Base-by-base conservation (phyloP, 2,888 invertebrate species). In the Leptopilina drosophilae region DNA sequence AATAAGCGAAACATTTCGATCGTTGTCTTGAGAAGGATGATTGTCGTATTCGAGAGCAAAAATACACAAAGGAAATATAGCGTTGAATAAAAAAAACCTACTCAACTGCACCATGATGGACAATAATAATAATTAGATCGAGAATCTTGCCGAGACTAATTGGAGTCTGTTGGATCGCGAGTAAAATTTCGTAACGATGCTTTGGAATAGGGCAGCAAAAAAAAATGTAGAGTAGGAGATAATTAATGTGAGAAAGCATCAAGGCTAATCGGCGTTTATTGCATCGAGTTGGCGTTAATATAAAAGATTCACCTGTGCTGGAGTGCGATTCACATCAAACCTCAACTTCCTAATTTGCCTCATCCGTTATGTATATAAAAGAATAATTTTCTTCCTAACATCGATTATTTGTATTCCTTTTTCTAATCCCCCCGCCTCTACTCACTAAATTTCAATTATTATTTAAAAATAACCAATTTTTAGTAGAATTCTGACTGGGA, bases 191-290 rank as follows among this genome's bases (percentile, higher is more conserved):
- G 82, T 81, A 87, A 87, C 81, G 26, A 11, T 64, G 73, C 69
- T 78, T 59, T 56, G 66, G 33, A 26, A 14, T 20, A 73, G 73
- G 26, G 6, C 53, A 4, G 26, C 73, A 56, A 73, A 73, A 73
- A 53, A 69, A 49, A 53, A 53, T 33, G 53, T 69, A 33, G 49
- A 33, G 49, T 20, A 76, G 82, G 64, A 77, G 66, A 33, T 82
- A 84, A 87, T 82, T 88, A 86, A 88, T 87, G 88, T 86, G 87
- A 84, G 88, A 88, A 88, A 87, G 79, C 82, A 79, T 78, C 81
- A 84, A 85, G 85, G 84, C 81, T 87, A 87, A 87, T 87, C 84
- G 84, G 62, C 83, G 66, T 80, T 81, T 80, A 78, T 56, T 81
- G 78, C 77, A 33, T 67, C 46, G 66, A 76, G 78, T 53, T 67